These are phyloP conservation scores for Prenolepis imparis DNA, from an alignment of 2,888 invertebrate species.

Conservation along the genomic window DNA sequence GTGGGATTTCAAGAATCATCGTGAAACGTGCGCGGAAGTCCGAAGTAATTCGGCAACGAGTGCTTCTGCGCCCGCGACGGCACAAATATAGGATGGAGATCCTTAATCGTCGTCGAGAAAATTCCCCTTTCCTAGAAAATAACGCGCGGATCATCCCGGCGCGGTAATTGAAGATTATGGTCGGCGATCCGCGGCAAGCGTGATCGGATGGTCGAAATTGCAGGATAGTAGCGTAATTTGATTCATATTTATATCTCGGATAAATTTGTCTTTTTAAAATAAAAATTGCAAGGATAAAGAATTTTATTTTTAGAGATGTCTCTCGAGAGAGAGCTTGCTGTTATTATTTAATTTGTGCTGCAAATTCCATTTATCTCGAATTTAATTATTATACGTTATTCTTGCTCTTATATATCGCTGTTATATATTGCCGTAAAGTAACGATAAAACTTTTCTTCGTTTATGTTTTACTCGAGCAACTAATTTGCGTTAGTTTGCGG, in stretches of 20 bases:
- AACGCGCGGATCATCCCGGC: background rate
- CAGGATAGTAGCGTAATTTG: background rate
- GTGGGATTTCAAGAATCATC: slow-evolving; percentile 61
- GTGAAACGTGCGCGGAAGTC: slow-evolving; percentile 61
- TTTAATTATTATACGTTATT: background rate
- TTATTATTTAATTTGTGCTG: background rate
- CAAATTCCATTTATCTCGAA: background rate
- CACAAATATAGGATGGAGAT: background rate
- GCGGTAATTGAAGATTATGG: slow-evolving; percentile 35
- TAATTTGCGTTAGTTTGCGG: slow-evolving; percentile 11
- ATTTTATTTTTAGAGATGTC: background rate
- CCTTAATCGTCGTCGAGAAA: slow-evolving; percentile 21
- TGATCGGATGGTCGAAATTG: background rate
- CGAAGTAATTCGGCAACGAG: slow-evolving; percentile 18
- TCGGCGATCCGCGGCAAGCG: background rate
- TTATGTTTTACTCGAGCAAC: background rate
- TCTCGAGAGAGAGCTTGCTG: background rate
- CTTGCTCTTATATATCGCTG: background rate
- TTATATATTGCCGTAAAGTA: background rate
- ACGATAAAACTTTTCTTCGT: background rate
- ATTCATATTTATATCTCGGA: background rate
- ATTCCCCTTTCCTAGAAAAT: background rate
- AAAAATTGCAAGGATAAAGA: background rate
- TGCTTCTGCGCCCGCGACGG: background rate
- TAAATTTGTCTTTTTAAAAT: background rate